These are phyloP conservation scores for Diarsia dahlii DNA, from an alignment of 2,888 invertebrate genomes.

Conservation along the genomic window DNA sequence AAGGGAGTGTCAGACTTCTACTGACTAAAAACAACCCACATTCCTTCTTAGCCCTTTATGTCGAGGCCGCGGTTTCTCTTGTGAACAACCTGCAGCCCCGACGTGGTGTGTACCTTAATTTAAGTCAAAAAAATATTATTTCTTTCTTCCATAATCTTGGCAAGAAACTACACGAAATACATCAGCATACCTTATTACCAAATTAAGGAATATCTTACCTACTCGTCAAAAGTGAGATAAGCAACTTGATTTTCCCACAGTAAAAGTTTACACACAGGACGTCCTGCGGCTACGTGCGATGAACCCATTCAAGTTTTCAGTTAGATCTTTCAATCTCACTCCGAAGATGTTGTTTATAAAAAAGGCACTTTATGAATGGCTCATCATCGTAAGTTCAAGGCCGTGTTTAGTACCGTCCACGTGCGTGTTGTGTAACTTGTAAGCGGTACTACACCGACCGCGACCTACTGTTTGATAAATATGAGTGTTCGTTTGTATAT, in stretches of 20 bases:
- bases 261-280: neutral
- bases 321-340: neutral
- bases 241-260: neutral
- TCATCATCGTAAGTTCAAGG: conserved; percentile 43
- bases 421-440: conserved; percentile 30
- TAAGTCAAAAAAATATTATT: neutral
- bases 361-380: conserved; percentile 14
- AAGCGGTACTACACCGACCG: conserved; percentile 18
- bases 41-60: too few relatives aligned
- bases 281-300: neutral
- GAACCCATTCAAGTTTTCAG: neutral
- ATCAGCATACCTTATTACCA: too few relatives aligned
- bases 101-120: too few relatives aligned
- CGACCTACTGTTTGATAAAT: conserved; percentile 1
- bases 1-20: too few relatives aligned
- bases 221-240: neutral
- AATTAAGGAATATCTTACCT: neutral
- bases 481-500: neutral
- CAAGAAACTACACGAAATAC: too few relatives aligned
- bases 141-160: neutral
- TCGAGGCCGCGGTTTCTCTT: too few relatives aligned
- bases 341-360: neutral
- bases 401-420: neutral
- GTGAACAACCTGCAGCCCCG: too few relatives aligned
- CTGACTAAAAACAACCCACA: too few relatives aligned